Evolutionary conservation across 2,113 vertebrate genomes (phyloP).

Genomic region (Corythornis vintsioides): DNA sequence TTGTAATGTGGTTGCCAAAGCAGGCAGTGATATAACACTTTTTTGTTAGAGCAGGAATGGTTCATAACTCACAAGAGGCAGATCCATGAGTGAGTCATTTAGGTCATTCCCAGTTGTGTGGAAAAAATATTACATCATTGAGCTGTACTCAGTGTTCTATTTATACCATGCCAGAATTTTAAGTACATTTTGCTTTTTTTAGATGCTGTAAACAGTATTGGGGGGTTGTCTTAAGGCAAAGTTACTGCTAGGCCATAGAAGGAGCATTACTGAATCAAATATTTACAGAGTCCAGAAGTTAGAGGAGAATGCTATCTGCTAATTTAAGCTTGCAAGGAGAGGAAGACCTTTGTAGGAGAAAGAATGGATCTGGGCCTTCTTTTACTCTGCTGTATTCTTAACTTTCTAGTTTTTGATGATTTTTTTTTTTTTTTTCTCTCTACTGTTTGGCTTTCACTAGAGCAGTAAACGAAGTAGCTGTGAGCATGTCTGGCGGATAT

Average conservation of each 20-base stretch:
- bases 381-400: neutral
- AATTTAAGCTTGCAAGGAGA: neutral
- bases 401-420: neutral
- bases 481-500: neutral
- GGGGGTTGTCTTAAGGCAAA: constrained; percentile 50
- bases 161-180: constrained; percentile 68
- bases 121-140: constrained; percentile 76
- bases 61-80: constrained; percentile 64
- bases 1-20: constrained; percentile 15
- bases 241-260: constrained; percentile 64
- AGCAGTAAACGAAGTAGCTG: neutral
- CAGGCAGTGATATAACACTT: constrained; percentile 44
- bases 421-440: neutral
- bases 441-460: neutral
- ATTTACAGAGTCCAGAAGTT: constrained; percentile 50
- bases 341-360: neutral
- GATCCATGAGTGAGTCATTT: constrained; percentile 71
- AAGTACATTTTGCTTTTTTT: constrained; percentile 73
- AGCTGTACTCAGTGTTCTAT: constrained; percentile 71
- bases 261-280: constrained; percentile 62
- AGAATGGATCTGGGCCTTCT: neutral
- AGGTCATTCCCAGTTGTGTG: constrained; percentile 69
- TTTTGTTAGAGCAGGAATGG: constrained; percentile 50
- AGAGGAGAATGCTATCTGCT: neutral
- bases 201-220: constrained; percentile 67